Evolutionary conservation across 1,140 invertebrate species (phyloP).

Genomic region (Pseudoatta argentina): DNA sequence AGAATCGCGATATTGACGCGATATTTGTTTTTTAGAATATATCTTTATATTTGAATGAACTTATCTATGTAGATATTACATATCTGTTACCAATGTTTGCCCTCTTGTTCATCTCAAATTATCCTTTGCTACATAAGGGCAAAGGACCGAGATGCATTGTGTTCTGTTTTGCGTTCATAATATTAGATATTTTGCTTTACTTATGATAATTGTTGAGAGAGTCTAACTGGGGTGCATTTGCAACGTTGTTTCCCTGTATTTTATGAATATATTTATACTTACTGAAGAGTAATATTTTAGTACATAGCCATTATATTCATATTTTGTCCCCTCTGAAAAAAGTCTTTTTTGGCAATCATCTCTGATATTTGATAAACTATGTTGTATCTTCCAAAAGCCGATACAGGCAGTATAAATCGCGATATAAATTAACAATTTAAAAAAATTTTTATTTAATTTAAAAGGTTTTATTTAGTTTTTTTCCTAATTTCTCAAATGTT

Average conservation of each 20-base stretch:
- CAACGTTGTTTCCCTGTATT: slow-evolving; percentile 80
- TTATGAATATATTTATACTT: slow-evolving; percentile 66
- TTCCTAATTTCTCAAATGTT: slow-evolving; percentile 6
- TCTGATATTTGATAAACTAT: slow-evolving; percentile 52
- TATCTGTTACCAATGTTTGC: slow-evolving; percentile 32
- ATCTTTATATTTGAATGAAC: slow-evolving; percentile 13
- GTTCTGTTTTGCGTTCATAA: slow-evolving; percentile 72
- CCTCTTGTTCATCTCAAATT: slow-evolving; percentile 53
- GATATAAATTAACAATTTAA: slow-evolving; percentile 34
- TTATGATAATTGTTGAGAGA: slow-evolving; percentile 82
- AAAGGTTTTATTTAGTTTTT: slow-evolving; percentile 23
- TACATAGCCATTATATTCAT: slow-evolving; percentile 83
- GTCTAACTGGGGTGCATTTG: slow-evolving; percentile 87
- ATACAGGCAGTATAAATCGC: neutral
- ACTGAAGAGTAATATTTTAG: slow-evolving; percentile 54
- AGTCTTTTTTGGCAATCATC: slow-evolving; percentile 28
- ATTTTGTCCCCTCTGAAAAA: slow-evolving; percentile 83
- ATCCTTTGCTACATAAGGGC: slow-evolving; percentile 53
- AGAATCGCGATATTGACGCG: slow-evolving; percentile 15
- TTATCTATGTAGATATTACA: neutral
- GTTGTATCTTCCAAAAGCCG: neutral
- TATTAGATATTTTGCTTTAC: slow-evolving; percentile 80
- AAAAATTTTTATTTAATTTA: slow-evolving; percentile 24
- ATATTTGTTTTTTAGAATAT: slow-evolving; percentile 27
- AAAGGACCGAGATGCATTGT: slow-evolving; percentile 74